These are phyloP conservation scores for Eulithis prunata DNA, from an alignment of 2,888 invertebrate genomes.

Conservation along the genomic window DNA sequence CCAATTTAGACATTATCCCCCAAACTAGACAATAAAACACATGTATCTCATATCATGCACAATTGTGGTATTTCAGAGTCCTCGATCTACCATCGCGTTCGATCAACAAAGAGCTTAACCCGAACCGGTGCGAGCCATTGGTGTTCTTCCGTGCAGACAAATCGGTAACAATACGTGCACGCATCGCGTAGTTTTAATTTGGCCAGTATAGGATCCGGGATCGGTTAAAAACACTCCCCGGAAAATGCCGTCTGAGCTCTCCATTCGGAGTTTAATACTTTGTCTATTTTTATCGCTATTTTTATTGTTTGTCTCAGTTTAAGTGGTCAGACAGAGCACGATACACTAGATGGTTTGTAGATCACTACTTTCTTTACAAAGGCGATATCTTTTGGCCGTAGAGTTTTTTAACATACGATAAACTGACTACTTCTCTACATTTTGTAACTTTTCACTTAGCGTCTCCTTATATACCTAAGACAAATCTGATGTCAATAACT, in stretches of 20 bases:
- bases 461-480: too few species aligned
- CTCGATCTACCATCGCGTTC: conserved; percentile 50
- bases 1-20: too few species aligned
- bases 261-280: conserved; percentile 45
- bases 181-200: conserved; percentile 83
- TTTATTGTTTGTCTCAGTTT: too few species aligned
- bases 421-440: too few species aligned
- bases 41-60: conserved; percentile 10
- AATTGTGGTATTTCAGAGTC: conserved; percentile 19
- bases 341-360: too few species aligned
- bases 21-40: conserved; percentile 9
- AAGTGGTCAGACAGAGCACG: too few species aligned
- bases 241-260: conserved; percentile 62
- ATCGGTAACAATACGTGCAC: conserved; percentile 79
- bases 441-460: too few species aligned
- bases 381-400: too few species aligned
- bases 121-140: conserved; percentile 69
- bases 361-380: too few species aligned
- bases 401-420: too few species aligned
- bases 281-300: too few species aligned
- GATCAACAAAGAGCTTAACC: conserved; percentile 78
- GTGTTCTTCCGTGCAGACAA: conserved; percentile 78
- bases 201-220: conserved; percentile 68
- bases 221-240: conserved; percentile 76
- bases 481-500: background rate